phyloP scores from a whole-genome alignment of 2,888 invertebrate species.

The Zootermopsis nevadensis region DNA sequence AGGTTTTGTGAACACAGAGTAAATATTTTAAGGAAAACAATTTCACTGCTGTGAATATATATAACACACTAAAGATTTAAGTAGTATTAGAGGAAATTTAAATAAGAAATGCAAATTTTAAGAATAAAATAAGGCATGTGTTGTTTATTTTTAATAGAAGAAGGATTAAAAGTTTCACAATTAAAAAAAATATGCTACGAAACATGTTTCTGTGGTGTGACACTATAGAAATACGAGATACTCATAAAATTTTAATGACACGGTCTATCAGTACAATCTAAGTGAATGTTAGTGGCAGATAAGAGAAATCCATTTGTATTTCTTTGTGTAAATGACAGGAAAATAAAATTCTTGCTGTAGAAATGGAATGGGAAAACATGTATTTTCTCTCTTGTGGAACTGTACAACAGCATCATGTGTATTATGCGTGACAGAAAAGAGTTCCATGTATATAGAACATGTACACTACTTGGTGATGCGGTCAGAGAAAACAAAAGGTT shows the following conservation, averaged over 20 bases:
- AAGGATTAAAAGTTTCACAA: too few species aligned
- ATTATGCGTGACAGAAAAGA: not conserved
- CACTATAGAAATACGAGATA: not conserved
- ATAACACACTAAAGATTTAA: too few species aligned
- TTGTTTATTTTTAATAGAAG: too few species aligned
- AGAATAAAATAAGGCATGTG: too few species aligned
- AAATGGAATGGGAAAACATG: not conserved
- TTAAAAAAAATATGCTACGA: too few species aligned
- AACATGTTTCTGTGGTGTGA: not conserved
- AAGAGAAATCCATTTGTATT: not conserved
- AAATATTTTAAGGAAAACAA: too few species aligned
- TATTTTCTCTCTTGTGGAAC: constrained; percentile 1
- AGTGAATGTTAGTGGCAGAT: not conserved
- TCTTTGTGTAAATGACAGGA: constrained; percentile 9
- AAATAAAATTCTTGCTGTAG: not conserved
- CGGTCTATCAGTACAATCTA: not conserved
- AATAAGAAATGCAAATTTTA: too few species aligned
- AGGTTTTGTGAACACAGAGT: too few species aligned
- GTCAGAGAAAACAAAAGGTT: not conserved
- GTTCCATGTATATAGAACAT: not conserved
- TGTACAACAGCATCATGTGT: not conserved
- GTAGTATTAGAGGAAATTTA: too few species aligned
- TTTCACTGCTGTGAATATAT: too few species aligned
- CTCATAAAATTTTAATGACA: not conserved
- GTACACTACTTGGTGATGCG: not conserved